A percentile compares a stretch with the other conserved stretches of the same genome.
These are phyloP conservation scores for Rhea pennata DNA, from an alignment of 2,113 vertebrate genomes.

Conservation along the genomic window DNA sequence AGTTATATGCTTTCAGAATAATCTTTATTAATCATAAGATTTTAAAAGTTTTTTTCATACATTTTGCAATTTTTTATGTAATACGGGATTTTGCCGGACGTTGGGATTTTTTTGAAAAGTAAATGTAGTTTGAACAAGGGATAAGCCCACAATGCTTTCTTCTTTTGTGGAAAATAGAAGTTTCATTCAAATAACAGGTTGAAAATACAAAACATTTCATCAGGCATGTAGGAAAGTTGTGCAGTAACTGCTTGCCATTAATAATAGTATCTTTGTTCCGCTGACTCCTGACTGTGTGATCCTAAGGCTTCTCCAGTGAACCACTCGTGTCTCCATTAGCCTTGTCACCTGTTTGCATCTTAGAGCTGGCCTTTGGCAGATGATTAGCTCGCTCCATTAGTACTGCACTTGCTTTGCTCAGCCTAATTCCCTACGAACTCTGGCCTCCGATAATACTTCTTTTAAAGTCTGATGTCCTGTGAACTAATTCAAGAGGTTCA, in stretches of 20 bases:
- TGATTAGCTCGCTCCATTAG: conserved; percentile 54
- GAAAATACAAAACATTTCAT: neutral
- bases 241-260: conserved; percentile 41
- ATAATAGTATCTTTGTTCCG: conserved; percentile 7
- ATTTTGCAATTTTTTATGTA: neutral
- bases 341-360: conserved; percentile 59
- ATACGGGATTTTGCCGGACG: accelerated
- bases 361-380: conserved; percentile 23
- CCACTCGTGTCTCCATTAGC: conserved; percentile 46
- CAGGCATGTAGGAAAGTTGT: conserved; percentile 18
- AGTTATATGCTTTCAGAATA: neutral
- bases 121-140: neutral
- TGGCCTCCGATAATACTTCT: neutral
- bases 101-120: neutral
- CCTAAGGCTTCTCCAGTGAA: conserved; percentile 28
- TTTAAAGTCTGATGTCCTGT: neutral
- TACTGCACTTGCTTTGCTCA: conserved; percentile 1
- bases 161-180: neutral
- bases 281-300: conserved; percentile 31
- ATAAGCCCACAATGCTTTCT: neutral
- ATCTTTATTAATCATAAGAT: neutral
- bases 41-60: neutral
- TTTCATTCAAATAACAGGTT: neutral
- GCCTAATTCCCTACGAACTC: conserved; percentile 40
- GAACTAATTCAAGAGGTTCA: neutral